phyloP scores from a whole-genome alignment of 2,113 vertebrate genomes.

The Hyla sarda region DNA sequence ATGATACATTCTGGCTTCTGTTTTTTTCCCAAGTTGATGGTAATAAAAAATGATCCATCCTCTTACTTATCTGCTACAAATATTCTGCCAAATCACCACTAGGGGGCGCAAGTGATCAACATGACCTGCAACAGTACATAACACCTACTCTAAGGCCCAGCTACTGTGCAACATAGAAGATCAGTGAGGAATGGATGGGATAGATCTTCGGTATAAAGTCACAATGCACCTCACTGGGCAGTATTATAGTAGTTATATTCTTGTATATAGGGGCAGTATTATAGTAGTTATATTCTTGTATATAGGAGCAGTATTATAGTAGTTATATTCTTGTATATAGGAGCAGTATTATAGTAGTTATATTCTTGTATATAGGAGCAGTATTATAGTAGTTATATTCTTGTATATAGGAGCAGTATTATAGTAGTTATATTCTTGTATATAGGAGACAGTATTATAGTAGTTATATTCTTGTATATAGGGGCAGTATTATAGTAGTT shows the following conservation, averaged over 20 bases:
- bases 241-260: neutral
- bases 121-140: neutral
- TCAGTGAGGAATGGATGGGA: conserved; percentile 14
- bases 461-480: neutral
- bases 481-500: too few species aligned
- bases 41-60: too few species aligned
- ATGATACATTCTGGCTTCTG: conserved; percentile 10
- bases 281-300: neutral
- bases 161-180: neutral
- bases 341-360: too few species aligned
- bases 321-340: too few species aligned
- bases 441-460: neutral
- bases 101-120: conserved; percentile 5
- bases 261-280: too few species aligned
- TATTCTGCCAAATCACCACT: neutral
- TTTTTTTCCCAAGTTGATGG: too few species aligned
- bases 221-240: neutral
- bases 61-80: too few species aligned
- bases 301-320: neutral
- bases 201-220: conserved; percentile 9
- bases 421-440: too few species aligned
- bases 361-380: too few species aligned
- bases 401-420: too few species aligned
- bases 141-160: too few species aligned
- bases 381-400: too few species aligned